Percentiles rank a stretch among this genome's conserved stretches.
phyloP scores from a whole-genome alignment of 1,140 invertebrate genomes.

The Drosophila burlai region DNA sequence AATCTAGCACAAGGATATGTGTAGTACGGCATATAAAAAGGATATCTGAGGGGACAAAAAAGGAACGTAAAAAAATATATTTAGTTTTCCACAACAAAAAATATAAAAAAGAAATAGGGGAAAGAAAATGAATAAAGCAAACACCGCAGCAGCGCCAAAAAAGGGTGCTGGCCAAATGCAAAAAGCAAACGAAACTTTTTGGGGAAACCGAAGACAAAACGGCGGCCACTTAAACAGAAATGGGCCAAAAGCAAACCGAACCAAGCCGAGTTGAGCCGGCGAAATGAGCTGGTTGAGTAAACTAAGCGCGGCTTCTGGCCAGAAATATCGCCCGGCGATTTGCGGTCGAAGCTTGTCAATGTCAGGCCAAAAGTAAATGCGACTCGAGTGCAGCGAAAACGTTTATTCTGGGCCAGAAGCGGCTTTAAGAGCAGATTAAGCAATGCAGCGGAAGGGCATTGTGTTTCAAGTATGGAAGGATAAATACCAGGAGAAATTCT shows the following conservation, averaged over 20 bases:
- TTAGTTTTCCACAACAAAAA: slow-evolving; percentile 34
- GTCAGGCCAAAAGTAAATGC: slow-evolving; percentile 44
- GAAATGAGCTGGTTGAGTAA: slow-evolving; percentile 39
- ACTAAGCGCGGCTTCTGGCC: slow-evolving; percentile 21
- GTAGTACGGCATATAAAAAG: slow-evolving; percentile 39
- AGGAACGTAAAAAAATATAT: slow-evolving; percentile 32
- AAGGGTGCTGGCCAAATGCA: slow-evolving; percentile 47
- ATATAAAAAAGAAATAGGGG: slow-evolving; percentile 10
- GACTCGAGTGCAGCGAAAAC: slow-evolving; percentile 29
- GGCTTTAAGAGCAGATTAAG: slow-evolving; percentile 26
- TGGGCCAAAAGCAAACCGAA: slow-evolving; percentile 60
- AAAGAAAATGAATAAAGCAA: slow-evolving; percentile 60
- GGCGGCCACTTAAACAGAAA: slow-evolving; percentile 57
- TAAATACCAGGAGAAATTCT: not conserved
- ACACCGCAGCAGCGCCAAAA: slow-evolving; percentile 42
- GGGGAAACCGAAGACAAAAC: slow-evolving; percentile 57
- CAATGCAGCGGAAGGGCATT: slow-evolving; percentile 14
- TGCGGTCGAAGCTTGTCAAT: slow-evolving; percentile 53
- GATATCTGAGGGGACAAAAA: slow-evolving; percentile 55
- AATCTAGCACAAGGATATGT: slow-evolving; percentile 74
- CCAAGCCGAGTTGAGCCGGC: slow-evolving; percentile 8
- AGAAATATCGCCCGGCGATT: slow-evolving; percentile 43
- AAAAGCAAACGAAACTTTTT: slow-evolving; percentile 49
- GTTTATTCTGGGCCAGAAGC: slow-evolving; percentile 18
- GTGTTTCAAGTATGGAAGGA: not conserved